Evolutionary conservation across 2,888 invertebrate genomes (phyloP), one percentile per base, ranked within the genome.

Genomic region (Eristalinus sepulchralis): DNA sequence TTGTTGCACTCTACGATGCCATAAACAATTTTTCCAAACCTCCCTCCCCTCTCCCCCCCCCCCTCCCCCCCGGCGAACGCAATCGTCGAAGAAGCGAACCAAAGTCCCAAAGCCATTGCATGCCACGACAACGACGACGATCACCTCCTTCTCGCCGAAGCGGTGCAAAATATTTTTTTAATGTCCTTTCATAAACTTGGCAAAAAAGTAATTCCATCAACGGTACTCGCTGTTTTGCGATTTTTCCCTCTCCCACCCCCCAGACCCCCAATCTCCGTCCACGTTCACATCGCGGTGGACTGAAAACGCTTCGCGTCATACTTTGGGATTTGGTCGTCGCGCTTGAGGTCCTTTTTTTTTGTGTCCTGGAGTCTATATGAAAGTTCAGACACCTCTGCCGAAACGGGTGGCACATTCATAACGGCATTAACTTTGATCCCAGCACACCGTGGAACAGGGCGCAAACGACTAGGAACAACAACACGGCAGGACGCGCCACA

Each of bases 181-280:
- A 78, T 78, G 59, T 33, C 17, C 67, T 71, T 82, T 75, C 86
- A 79, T 82, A 86, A 86, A 86, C 75, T 70, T 55, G 75, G 82
- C 73, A 75, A 86, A 86, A 47, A 78, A 82, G 78, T 82, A 86
- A 78, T 86, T 83, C 68, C 82, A 83, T 82, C 86, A 86, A 60
- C 82, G 57, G 76, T 67, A 62, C 66, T 79, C 20, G 68, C 17
- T 75, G 27, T 63, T 63, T 73, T 73, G 73, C 59, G 17, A 55
- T 63, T 73, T 81, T 70, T 59, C 39, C 27, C n/a, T 10, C 2
- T 17, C 3, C 39, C 17, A 10, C 20, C 59, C 20, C 27, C 0
- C n/a, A 17, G 10, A 1, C 17, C 20, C n/a, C 11, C 39, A 39
- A 11, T 1, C 36, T 4, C 36, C 36, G 4, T 4, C 36, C 2